phyloP scores from a whole-genome alignment of 2,888 invertebrate species.

The Drosophila tanythrix region DNA sequence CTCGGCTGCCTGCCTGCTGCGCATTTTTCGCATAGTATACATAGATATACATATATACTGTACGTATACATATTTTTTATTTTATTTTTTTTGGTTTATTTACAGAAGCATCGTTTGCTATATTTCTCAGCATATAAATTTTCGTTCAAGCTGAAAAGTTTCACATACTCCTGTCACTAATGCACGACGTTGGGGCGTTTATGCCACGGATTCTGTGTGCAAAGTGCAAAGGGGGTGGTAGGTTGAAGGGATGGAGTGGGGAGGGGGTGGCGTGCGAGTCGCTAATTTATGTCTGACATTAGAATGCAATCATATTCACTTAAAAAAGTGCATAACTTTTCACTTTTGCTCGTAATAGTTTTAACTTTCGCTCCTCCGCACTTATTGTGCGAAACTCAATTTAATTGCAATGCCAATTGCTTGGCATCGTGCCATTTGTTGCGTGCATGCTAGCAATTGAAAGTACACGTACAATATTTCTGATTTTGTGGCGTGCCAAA shows the following conservation, averaged over 20 bases:
- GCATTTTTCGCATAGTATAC: conserved; percentile 62
- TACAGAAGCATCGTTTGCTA: conserved; percentile 32
- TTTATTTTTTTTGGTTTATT: neutral
- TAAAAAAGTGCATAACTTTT: conserved; percentile 75
- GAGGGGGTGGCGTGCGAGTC: conserved; percentile 49
- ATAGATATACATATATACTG: neutral
- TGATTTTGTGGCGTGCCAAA: neutral
- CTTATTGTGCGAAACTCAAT: conserved; percentile 29
- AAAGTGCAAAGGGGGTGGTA: neutral
- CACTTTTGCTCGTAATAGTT: conserved; percentile 42
- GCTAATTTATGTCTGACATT: conserved; percentile 77
- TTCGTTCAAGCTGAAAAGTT: conserved; percentile 76
- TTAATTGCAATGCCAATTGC: conserved; percentile 29
- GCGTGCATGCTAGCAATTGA: neutral
- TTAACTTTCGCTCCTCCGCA: neutral
- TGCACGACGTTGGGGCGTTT: conserved; percentile 25
- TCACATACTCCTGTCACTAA: conserved; percentile 77
- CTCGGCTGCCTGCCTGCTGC: neutral
- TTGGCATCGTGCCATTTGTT: conserved; percentile 13
- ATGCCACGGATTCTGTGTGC: neutral
- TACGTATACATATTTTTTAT: neutral
- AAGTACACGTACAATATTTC: neutral
- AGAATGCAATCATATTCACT: conserved; percentile 79
- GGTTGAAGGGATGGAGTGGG: neutral
- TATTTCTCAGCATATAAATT: conserved; percentile 72